Base-by-base conservation (phyloP, 92 coral and sea anemone genomes). In the Palythoa grandis region DNA sequence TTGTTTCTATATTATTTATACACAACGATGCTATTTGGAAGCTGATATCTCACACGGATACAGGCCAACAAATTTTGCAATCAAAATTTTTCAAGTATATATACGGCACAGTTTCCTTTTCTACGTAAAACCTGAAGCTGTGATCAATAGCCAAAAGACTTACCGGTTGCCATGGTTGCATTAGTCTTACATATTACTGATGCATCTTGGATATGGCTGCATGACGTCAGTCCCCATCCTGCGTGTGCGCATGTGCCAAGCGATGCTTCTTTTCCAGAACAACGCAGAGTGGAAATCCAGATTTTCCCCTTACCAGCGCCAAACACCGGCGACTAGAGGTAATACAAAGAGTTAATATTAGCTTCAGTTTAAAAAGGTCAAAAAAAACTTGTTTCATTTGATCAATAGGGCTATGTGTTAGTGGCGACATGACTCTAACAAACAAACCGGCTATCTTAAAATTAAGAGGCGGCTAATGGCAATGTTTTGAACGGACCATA, bases 141-240 rank as follows among this genome's bases (percentile, higher is more conserved):
- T 12, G 19, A 56, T 12, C 69, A 63, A 20, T 19, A 9, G 25
- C 2, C 25, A 23, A 63, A 7, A 25, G 37, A 35, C 22, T 50
- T 76, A 76, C 82, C 82, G 29, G 65, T 52, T 35, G n/a, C 15
- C 39, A 7, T 52, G 16, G 82, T 20, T 1, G 16, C 1, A 3
- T 79, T 63, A 13, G 72, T 79, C 53, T 63, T 67, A 23, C 84
- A 79, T 17, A 79, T 38, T 24, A 79, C 72, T 7, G 84, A 65
- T n/a, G 84, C 84, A 43, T 79, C 84, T 7, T n/a, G 40, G 2
- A 0, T 16, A 6, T 79, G 84, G 48, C 5, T 61, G 38, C 84
- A 79, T 5, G 73, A 40, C 22, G 84, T 79, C n/a, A 63, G 54
- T 11, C 72, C 84, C 84, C 84, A 79, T 14, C 84, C 84, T 6